These are phyloP conservation scores for Gari tellinella DNA, from an alignment of 2,888 invertebrate species.

Conservation along the genomic window DNA sequence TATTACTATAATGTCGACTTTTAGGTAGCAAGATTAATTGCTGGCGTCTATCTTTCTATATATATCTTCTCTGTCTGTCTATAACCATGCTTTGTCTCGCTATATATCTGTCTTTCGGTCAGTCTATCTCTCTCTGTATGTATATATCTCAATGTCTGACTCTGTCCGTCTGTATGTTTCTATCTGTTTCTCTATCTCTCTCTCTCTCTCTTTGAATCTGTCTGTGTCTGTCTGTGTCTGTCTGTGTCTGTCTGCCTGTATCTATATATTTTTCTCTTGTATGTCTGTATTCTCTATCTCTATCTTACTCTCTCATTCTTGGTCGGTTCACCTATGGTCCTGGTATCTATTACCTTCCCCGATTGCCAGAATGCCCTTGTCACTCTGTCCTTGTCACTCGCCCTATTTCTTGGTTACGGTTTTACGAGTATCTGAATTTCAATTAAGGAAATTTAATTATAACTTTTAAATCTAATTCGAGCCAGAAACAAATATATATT, in stretches of 20 bases:
- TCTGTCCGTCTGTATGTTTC: not conserved
- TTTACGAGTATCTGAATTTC: no score
- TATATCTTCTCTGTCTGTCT: not conserved
- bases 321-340: no score
- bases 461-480: no score
- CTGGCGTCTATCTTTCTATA: not conserved
- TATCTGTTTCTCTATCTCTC: not conserved
- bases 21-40: no score
- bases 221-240: not conserved
- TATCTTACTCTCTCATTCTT: not conserved
- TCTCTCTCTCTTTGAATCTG: conserved; percentile 4
- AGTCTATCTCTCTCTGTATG: not conserved
- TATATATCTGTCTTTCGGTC: not conserved
- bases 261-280: not conserved
- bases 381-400: no score
- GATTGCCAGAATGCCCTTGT: no score
- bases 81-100: not conserved
- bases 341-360: no score
- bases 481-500: no score
- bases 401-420: no score
- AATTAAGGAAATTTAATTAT: no score
- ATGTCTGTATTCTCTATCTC: not conserved
- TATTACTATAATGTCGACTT: no score
- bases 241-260: not conserved
- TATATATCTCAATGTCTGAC: not conserved